phyloP scores from a whole-genome alignment of 1,140 invertebrate species.

The Drosophila neocordata region DNA sequence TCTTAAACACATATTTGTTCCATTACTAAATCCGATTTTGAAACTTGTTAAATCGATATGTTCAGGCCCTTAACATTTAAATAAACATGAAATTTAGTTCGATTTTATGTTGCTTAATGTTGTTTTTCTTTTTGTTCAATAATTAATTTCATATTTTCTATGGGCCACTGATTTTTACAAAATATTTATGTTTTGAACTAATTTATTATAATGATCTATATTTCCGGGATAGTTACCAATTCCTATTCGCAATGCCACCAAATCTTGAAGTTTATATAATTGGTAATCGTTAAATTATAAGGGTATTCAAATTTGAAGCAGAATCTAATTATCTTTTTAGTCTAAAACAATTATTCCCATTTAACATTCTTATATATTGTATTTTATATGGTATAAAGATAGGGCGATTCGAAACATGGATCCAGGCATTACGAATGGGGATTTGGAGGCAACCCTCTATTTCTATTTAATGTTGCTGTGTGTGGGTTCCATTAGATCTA shows the following conservation, averaged over 20 bases:
- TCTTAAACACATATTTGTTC: not conserved
- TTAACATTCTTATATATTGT: not conserved
- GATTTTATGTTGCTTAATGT: not conserved
- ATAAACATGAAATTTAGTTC: not conserved
- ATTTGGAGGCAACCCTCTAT: not conserved
- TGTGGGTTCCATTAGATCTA: conserved; percentile 9
- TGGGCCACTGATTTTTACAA: conserved; percentile 47
- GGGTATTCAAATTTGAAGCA: not conserved
- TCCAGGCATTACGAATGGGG: not conserved
- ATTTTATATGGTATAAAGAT: not conserved
- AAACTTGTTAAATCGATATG: not conserved
- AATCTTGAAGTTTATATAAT: not conserved
- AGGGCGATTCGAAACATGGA: not conserved
- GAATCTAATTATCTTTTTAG: not conserved
- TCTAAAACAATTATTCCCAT: not conserved
- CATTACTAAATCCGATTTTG: not conserved
- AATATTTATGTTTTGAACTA: conserved; percentile 28
- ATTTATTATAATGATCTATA: conserved; percentile 33
- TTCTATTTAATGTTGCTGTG: not conserved
- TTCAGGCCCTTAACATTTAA: not conserved
- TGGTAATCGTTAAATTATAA: not conserved
- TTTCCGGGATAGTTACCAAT: not conserved
- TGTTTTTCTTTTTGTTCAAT: not conserved
- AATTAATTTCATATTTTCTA: not conserved
- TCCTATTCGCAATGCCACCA: not conserved